A percentile compares a stretch with the other conserved stretches of the same genome.
These are phyloP conservation scores for Ericerus pela DNA, from an alignment of 1,140 invertebrate species.

Conservation along the genomic window DNA sequence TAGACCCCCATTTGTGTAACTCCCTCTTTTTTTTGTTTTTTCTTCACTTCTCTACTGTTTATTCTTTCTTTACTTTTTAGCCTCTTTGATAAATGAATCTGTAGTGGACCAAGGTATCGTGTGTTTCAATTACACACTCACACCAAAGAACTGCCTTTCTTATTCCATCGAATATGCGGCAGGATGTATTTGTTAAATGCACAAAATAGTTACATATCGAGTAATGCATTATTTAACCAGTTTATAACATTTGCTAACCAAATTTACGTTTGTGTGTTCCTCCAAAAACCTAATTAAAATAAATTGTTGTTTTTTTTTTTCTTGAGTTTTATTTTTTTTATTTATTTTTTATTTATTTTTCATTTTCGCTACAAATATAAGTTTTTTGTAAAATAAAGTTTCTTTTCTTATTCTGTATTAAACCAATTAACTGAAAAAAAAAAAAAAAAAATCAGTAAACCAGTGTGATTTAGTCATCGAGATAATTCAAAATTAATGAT, in stretches of 20 bases:
- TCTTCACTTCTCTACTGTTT: neutral
- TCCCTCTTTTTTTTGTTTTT: conserved; percentile 5
- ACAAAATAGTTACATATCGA: conserved; percentile 1
- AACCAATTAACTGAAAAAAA: too few species aligned
- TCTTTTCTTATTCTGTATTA: too few species aligned
- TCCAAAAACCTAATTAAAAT: neutral
- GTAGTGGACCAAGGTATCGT: neutral
- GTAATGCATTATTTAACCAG: neutral
- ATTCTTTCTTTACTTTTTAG: too few species aligned
- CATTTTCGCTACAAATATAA: neutral
- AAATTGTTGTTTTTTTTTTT: neutral
- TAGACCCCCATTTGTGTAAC: neutral
- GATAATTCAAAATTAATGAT: neutral
- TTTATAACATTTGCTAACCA: neutral
- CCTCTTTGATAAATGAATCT: too few species aligned
- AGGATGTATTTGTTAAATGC: conserved; percentile 5
- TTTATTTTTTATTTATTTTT: neutral
- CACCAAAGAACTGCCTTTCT: neutral
- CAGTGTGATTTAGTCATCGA: too few species aligned
- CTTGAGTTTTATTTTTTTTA: neutral
- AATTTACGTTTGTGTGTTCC: neutral
- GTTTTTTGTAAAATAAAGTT: neutral
- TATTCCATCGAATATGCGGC: neutral
- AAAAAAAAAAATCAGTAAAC: too few species aligned
- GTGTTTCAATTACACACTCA: conserved; percentile 6